phyloP scores from a whole-genome alignment of 2,113 vertebrate genomes.

The Odocoileus hemionus region DNA sequence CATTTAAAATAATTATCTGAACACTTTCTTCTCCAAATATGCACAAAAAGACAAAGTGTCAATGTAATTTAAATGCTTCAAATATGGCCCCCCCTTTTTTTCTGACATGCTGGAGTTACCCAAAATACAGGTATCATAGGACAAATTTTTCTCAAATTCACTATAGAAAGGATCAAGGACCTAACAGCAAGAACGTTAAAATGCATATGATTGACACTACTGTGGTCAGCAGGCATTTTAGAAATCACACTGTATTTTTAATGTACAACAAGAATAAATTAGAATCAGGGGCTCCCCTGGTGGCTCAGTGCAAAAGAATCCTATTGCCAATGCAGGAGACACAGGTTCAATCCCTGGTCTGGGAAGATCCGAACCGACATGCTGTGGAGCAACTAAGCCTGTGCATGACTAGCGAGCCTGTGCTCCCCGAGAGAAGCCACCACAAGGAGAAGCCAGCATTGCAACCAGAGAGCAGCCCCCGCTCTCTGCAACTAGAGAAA shows the following conservation, averaged over 20 bases:
- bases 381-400: neutral
- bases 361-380: neutral
- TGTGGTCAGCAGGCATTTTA: neutral
- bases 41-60: neutral
- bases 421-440: neutral
- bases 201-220: neutral
- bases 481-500: neutral
- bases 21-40: neutral
- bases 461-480: neutral
- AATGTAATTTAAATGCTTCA: neutral
- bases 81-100: neutral
- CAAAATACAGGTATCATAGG: neutral
- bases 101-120: neutral
- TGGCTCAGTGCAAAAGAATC: neutral
- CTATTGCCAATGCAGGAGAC: neutral
- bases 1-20: neutral
- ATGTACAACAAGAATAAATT: neutral
- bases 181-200: neutral
- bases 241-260: neutral
- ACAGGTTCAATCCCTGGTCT: neutral
- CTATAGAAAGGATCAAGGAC: neutral
- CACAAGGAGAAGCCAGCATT: neutral
- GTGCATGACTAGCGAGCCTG: neutral
- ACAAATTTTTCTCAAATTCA: neutral
- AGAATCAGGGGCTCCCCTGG: neutral